A percentile compares a stretch with the other conserved stretches of the same genome.
Conservation (phyloP, 2,113 vertebrate genomes). For the Ascaphus truei region DNA sequence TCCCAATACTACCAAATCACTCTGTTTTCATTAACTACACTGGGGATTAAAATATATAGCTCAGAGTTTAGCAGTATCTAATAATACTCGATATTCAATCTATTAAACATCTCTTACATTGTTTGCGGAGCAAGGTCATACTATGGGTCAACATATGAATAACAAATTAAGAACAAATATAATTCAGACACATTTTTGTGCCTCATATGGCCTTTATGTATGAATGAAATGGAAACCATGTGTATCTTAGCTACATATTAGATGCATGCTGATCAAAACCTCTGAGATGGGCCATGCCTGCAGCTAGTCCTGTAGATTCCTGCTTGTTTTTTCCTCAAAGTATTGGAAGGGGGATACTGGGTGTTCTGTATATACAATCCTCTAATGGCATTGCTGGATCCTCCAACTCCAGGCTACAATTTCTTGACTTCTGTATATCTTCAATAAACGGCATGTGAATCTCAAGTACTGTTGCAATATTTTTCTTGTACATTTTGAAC, state of each 20-base stretch:
- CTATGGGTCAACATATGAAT: no score
- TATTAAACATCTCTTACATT: no score
- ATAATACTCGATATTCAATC: no score
- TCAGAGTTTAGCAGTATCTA: no score
- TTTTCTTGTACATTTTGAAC: no score
- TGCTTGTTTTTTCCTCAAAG: constrained; percentile 11
- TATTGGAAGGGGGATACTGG: neutral
- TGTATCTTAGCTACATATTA: constrained; percentile 7
- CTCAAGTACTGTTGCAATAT: neutral
- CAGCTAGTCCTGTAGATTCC: neutral
- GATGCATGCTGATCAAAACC: no score
- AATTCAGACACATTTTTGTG: neutral
- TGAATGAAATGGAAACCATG: neutral
- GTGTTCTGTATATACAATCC: constrained; percentile 22
- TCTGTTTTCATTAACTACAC: no score
- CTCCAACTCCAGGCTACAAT: neutral
- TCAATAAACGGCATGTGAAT: constrained; percentile 32
- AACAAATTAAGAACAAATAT: no score
- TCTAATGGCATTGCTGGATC: constrained; percentile 15
- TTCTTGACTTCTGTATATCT: constrained; percentile 16
- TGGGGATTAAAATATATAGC: no score
- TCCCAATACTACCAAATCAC: no score
- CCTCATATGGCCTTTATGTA: neutral
- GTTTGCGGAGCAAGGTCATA: no score
- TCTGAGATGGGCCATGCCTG: neutral